A percentile compares a stretch with the other conserved stretches of the same genome.
Evolutionary conservation across 2,888 invertebrate species (phyloP).

Genomic region (Apocheima hispidaria): DNA sequence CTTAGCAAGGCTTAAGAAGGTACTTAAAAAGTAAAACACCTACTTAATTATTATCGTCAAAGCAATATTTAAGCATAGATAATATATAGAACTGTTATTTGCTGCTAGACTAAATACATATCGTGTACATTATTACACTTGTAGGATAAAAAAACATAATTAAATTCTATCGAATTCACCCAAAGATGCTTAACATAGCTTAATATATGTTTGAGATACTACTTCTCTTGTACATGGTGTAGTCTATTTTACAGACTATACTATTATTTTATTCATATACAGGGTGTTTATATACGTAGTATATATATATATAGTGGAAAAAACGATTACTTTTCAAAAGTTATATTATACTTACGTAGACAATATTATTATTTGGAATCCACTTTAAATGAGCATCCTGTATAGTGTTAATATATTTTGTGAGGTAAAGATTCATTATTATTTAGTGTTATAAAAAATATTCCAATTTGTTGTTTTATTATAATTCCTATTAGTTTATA

Average conservation of each 20-base stretch:
- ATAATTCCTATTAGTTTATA: conserved; percentile 18
- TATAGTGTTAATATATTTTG: conserved; percentile 1
- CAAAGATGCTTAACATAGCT: conserved; percentile 62
- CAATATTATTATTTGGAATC: conserved; percentile 13
- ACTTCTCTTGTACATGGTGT: conserved; percentile 9
- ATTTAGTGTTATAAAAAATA: conserved; percentile 41
- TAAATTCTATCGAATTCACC: conserved; percentile 51
- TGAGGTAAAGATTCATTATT: conserved; percentile 9
- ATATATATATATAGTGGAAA: too few relatives aligned
- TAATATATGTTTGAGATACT: conserved; percentile 32
- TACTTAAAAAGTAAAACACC: conserved; percentile 2
- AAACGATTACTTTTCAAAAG: not conserved
- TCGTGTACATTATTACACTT: conserved; percentile 18
- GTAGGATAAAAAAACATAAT: conserved; percentile 6
- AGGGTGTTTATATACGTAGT: conserved; percentile 2
- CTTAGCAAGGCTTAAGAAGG: conserved; percentile 1
- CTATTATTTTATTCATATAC: conserved; percentile 1
- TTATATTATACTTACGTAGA: conserved; percentile 2
- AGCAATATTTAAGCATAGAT: not conserved
- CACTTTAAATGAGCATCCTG: conserved; percentile 8
- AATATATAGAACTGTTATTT: conserved; percentile 6
- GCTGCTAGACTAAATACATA: conserved; percentile 10
- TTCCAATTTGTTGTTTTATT: conserved; percentile 38
- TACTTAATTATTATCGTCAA: too few relatives aligned
- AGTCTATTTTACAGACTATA: conserved; percentile 29